phyloP scores from a whole-genome alignment of 2,888 invertebrate genomes.

The Vandiemenella viatica region DNA sequence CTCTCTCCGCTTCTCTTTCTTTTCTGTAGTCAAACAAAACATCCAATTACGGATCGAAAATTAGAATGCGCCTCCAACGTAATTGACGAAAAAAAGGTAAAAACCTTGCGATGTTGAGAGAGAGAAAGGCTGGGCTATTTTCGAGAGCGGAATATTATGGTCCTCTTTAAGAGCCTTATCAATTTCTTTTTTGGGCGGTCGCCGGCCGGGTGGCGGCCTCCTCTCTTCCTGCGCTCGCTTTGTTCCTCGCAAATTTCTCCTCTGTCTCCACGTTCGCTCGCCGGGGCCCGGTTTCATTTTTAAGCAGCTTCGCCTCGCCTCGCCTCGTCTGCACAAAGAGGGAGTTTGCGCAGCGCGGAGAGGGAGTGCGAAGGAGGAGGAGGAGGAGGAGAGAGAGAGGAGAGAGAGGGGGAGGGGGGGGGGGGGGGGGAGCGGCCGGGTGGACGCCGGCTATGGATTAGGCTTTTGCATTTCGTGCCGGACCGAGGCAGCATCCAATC shows the following conservation, averaged over 20 bases:
- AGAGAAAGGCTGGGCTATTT: too few relatives aligned
- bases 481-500: background rate
- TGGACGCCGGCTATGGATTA: background rate
- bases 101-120: too few relatives aligned
- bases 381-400: too few relatives aligned
- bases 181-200: too few relatives aligned
- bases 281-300: background rate
- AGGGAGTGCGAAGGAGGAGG: too few relatives aligned
- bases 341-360: background rate
- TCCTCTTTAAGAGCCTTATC: too few relatives aligned
- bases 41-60: background rate
- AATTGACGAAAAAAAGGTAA: too few relatives aligned
- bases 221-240: too few relatives aligned
- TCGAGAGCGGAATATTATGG: too few relatives aligned
- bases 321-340: background rate
- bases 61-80: background rate
- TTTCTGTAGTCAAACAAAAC: background rate
- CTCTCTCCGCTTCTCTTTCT: too few relatives aligned
- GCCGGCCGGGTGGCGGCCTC: too few relatives aligned
- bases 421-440: background rate
- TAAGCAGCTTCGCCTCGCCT: background rate
- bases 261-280: background rate
- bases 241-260: background rate
- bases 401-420: too few relatives aligned
- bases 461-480: background rate